Percentiles rank a stretch among this genome's conserved stretches.
Conservation (phyloP, 2,113 vertebrate genomes). For the Symphodus melops region DNA sequence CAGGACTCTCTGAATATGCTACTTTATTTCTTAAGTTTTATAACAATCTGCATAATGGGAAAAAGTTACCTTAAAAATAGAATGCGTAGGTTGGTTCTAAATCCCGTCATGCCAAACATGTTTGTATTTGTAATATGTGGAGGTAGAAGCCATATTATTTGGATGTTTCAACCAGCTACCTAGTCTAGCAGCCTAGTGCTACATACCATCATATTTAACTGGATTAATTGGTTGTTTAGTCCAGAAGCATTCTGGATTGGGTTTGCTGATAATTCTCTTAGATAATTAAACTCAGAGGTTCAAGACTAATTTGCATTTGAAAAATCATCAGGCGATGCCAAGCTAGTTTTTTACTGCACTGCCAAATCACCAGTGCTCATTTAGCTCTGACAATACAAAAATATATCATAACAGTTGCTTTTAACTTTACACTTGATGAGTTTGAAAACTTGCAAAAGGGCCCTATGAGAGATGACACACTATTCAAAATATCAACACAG, state of each 20-base stretch:
- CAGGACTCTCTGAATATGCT: background rate
- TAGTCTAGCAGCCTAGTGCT: background rate
- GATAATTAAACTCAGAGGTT: background rate
- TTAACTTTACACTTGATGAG: conserved; percentile 17
- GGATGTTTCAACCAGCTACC: background rate
- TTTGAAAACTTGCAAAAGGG: conserved; percentile 2
- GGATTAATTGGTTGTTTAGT: too few species aligned
- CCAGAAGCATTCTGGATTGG: background rate
- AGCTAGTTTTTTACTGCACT: background rate
- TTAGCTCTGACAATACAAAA: conserved; percentile 4
- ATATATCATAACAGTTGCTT: background rate
- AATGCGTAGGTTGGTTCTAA: background rate
- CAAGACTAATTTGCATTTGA: background rate
- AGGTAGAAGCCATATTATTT: background rate
- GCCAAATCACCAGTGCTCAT: conserved; percentile 7
- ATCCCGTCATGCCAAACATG: background rate
- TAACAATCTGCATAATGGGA: background rate
- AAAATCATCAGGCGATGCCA: background rate
- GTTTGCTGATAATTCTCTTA: background rate
- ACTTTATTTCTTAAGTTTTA: background rate
- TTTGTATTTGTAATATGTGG: background rate
- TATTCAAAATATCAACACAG: conserved; percentile 7
- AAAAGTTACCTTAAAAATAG: background rate
- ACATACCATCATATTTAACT: too few species aligned
- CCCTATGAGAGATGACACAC: background rate